A percentile compares a stretch with the other conserved stretches of the same genome.
Conservation (phyloP, 2,888 invertebrate species). For the Sturmia bella region DNA sequence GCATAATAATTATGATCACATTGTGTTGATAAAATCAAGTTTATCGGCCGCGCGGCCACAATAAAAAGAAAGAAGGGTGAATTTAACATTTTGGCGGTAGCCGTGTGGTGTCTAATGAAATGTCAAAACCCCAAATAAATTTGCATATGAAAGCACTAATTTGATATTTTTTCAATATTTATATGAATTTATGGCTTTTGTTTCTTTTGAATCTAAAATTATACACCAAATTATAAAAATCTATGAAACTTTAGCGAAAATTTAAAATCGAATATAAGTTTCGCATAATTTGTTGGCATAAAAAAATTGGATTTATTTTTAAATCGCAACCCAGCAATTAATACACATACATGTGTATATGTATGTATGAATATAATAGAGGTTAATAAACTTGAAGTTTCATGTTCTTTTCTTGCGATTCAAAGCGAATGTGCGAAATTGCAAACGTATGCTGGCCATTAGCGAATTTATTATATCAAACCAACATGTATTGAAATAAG, state of each 20-base stretch:
- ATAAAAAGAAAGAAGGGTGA: slow-evolving; percentile 48
- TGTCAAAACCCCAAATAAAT: slow-evolving; percentile 63
- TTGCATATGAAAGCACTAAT: slow-evolving; percentile 66
- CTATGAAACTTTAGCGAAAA: background rate
- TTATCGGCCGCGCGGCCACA: background rate
- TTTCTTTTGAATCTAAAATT: slow-evolving; percentile 44
- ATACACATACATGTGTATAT: too few species aligned
- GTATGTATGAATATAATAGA: too few species aligned
- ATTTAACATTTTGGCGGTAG: slow-evolving; percentile 56
- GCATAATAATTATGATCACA: slow-evolving; percentile 1
- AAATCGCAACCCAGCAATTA: background rate
- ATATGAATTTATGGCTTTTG: slow-evolving; percentile 46
- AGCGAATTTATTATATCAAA: background rate
- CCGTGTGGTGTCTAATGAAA: slow-evolving; percentile 65
- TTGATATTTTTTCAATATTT: slow-evolving; percentile 55
- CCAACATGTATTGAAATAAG: background rate
- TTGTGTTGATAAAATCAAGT: slow-evolving; percentile 3
- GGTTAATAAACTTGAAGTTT: slow-evolving; percentile 29
- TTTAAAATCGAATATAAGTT: background rate
- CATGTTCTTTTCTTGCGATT: background rate
- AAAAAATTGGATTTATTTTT: background rate
- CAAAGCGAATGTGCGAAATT: background rate
- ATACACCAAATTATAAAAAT: slow-evolving; percentile 43
- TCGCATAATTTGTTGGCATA: background rate
- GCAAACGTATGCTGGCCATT: background rate